These are phyloP conservation scores for Lepus townsendii DNA, from an alignment of 2,797 vertebrate genomes.

Conservation along the genomic window DNA sequence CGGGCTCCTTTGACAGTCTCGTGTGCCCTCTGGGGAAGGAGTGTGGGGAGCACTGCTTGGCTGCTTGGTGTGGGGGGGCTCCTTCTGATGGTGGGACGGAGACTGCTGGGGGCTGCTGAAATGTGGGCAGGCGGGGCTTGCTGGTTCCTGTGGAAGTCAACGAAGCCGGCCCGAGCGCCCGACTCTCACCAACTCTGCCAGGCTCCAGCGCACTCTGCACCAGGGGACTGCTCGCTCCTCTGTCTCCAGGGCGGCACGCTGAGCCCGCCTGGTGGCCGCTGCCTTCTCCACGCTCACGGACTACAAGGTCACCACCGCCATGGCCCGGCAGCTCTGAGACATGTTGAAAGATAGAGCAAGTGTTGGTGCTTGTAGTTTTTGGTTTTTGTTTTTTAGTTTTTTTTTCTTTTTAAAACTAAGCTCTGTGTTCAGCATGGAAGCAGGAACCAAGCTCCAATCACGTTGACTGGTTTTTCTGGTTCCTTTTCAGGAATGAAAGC, in stretches of 20 bases:
- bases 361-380: slow-evolving; percentile 65
- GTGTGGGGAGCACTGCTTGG: neutral
- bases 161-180: slow-evolving; percentile 56
- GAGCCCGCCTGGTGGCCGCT: slow-evolving; percentile 9
- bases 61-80: neutral
- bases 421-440: slow-evolving; percentile 74
- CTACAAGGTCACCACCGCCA: slow-evolving; percentile 45
- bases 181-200: slow-evolving; percentile 18
- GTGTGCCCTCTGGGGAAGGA: neutral
- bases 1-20: neutral
- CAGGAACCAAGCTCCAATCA: slow-evolving; percentile 80
- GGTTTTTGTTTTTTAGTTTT: slow-evolving; percentile 47
- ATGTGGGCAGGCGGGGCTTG: neutral
- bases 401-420: slow-evolving; percentile 77
- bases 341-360: slow-evolving; percentile 78
- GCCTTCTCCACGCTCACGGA: slow-evolving; percentile 41
- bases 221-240: slow-evolving; percentile 58
- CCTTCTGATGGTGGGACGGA: neutral
- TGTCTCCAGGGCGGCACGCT: slow-evolving; percentile 37
- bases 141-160: neutral
- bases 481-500: slow-evolving; percentile 91
- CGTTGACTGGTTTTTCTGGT: slow-evolving; percentile 83
- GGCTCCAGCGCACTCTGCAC: slow-evolving; percentile 69
- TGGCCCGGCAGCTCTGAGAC: slow-evolving; percentile 55
- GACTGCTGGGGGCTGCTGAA: no score